Conservation (phyloP, 2,797 vertebrate genomes). For the Hemibagrus guttatus region DNA sequence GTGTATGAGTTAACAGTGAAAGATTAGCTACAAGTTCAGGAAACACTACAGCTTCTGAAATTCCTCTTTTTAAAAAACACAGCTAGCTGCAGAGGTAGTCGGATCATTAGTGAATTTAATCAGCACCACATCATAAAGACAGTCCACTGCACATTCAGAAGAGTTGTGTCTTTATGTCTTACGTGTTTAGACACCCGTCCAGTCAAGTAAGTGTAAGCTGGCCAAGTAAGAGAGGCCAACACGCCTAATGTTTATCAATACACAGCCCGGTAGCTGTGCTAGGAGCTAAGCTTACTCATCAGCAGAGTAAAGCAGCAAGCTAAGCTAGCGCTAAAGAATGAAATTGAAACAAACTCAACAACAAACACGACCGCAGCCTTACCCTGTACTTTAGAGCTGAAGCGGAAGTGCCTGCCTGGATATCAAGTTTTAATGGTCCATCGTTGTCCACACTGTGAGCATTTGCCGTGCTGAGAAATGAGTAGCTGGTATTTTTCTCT, state of each 20-base stretch:
- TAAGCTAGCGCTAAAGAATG: background rate
- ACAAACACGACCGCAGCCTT: background rate
- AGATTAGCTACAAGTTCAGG: background rate
- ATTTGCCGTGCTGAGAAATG: slow-evolving; percentile 1
- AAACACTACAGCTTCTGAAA: background rate
- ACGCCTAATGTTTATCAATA: slow-evolving; percentile 17
- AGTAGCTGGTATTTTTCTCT: slow-evolving; percentile 46
- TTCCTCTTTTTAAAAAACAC: background rate
- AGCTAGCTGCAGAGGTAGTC: background rate
- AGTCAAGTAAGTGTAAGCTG: background rate
- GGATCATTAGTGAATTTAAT: too few species aligned
- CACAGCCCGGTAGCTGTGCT: background rate
- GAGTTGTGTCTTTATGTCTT: too few species aligned
- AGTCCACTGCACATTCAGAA: too few species aligned
- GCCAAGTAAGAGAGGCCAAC: background rate
- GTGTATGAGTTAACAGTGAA: too few species aligned
- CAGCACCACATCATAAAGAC: background rate
- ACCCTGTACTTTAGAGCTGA: slow-evolving; percentile 25
- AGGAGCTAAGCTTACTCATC: background rate
- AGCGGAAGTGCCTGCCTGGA: background rate
- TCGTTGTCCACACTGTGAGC: slow-evolving; percentile 30
- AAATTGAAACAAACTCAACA: background rate
- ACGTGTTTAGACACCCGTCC: background rate
- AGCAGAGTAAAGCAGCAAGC: background rate
- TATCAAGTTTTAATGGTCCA: slow-evolving; percentile 21